A percentile compares a stretch with the other conserved stretches of the same genome.
Evolutionary conservation across 2,888 invertebrate genomes (phyloP).

Genomic region (Trissolcus japonicus): DNA sequence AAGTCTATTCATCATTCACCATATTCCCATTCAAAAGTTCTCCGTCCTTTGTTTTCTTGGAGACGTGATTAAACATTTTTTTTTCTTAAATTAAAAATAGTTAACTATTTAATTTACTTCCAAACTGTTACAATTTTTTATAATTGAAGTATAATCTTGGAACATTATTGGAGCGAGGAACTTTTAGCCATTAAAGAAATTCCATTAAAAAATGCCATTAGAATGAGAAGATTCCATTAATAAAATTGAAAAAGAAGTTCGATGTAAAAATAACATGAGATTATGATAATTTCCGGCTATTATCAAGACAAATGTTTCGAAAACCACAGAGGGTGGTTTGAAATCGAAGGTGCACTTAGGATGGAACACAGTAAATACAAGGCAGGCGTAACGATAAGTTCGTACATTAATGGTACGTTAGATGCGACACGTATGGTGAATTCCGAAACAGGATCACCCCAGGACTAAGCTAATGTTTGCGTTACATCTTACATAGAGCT

Average conservation of each 20-base stretch:
- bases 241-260: neutral
- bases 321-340: slow-evolving; percentile 14
- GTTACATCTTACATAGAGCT: slow-evolving; percentile 62
- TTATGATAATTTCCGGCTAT: slow-evolving; percentile 18
- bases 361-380: slow-evolving; percentile 57
- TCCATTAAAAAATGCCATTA: no score
- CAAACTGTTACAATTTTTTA: no score
- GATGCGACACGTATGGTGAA: slow-evolving; percentile 71
- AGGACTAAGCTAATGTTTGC: slow-evolving; percentile 61
- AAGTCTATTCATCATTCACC: neutral
- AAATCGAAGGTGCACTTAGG: no score
- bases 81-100: no score
- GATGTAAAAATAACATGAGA: neutral
- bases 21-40: no score
- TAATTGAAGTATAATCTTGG: no score
- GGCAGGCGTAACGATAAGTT: slow-evolving; percentile 69
- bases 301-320: slow-evolving; percentile 20
- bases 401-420: slow-evolving; percentile 73
- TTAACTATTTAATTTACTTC: no score
- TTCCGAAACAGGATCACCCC: slow-evolving; percentile 64
- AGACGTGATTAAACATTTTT: no score
- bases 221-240: no score
- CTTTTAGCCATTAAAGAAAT: no score
- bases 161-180: no score
- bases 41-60: no score